Percentiles rank a stretch among this genome's conserved stretches.
These are phyloP conservation scores for Enteromius mattozi DNA, from an alignment of 2,797 vertebrate genomes.

Conservation along the genomic window DNA sequence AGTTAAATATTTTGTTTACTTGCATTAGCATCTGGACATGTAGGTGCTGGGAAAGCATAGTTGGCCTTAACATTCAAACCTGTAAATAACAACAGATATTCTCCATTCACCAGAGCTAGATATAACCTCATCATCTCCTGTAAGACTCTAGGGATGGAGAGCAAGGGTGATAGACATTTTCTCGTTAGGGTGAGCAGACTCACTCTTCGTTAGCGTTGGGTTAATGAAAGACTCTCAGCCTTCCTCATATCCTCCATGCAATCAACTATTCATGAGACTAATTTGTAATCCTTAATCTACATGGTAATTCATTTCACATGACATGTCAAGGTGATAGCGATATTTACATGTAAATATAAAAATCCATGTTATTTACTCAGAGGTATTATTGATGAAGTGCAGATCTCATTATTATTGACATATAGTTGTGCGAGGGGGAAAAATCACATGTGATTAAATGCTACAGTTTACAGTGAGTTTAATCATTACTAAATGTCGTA, in stretches of 20 bases:
- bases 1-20: neutral
- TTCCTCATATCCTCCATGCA: constrained; percentile 56
- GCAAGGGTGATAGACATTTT: constrained; percentile 51
- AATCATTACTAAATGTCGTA: neutral
- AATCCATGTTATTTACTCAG: constrained; percentile 38
- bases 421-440: neutral
- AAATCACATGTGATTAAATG: constrained; percentile 13
- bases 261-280: constrained; percentile 65
- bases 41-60: neutral
- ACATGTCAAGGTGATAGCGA: constrained; percentile 50
- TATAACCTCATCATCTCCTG: constrained; percentile 35
- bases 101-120: constrained; percentile 10
- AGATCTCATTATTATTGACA: constrained; percentile 33
- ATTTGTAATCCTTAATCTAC: constrained; percentile 65
- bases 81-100: constrained; percentile 39
- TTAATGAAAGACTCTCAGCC: constrained; percentile 57
- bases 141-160: constrained; percentile 10
- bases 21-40: constrained; percentile 15
- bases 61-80: constrained; percentile 8
- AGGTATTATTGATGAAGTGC: constrained; percentile 48
- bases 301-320: constrained; percentile 58
- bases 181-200: constrained; percentile 51
- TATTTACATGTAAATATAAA: constrained; percentile 59
- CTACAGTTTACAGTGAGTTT: neutral
- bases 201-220: constrained; percentile 57